Evolutionary conservation across 2,113 vertebrate genomes (phyloP).

Genomic region (Pelvicachromis taeniatus): DNA sequence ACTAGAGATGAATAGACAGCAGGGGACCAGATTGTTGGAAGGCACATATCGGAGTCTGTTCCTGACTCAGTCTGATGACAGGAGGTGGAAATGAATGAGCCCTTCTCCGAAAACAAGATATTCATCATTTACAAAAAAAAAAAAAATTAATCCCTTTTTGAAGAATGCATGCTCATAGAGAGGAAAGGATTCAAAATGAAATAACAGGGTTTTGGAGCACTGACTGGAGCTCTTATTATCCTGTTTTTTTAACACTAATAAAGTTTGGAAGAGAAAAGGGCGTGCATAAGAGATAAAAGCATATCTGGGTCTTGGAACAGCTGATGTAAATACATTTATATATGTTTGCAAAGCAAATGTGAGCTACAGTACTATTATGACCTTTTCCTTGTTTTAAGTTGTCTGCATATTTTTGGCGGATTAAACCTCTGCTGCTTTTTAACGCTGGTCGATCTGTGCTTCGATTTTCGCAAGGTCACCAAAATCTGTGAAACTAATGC

Average conservation of each 20-base stretch:
- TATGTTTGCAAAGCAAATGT: not conserved
- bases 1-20: conserved; percentile 62
- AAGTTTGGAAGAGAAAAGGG: not conserved
- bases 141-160: not conserved
- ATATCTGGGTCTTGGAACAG: not conserved
- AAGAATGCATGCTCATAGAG: not conserved
- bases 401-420: not conserved
- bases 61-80: conserved; percentile 24
- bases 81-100: conserved; percentile 41
- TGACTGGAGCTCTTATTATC: not conserved
- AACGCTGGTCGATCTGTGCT: rapidly evolving
- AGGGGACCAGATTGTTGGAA: conserved; percentile 55
- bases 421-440: not conserved
- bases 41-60: conserved; percentile 42
- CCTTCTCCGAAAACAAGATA: conserved; percentile 21
- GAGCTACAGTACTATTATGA: not conserved
- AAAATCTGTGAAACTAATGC: not conserved
- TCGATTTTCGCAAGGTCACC: rapidly evolving
- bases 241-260: not conserved
- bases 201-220: not conserved
- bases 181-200: not conserved
- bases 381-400: not conserved
- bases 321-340: not conserved
- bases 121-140: conserved; percentile 2
- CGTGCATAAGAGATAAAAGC: not conserved